These are phyloP conservation scores for Chamaetylas fuelleborni DNA, from an alignment of 2,113 vertebrate species.

Conservation along the genomic window DNA sequence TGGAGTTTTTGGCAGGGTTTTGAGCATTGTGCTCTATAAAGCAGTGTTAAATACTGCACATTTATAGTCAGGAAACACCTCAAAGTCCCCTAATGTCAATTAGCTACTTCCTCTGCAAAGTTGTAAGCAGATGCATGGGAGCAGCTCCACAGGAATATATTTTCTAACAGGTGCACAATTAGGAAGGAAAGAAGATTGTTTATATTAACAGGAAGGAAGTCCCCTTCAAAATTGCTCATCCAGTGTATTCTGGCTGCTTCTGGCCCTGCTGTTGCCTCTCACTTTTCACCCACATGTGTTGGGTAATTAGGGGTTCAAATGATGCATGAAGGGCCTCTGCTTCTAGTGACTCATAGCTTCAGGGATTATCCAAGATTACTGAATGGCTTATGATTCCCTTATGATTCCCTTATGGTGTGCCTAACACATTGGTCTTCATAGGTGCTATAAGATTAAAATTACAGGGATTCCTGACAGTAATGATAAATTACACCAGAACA, in stretches of 20 bases:
- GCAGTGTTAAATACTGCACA: constrained; percentile 22
- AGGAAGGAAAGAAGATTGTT: constrained; percentile 13
- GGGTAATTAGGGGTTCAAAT: constrained; percentile 38
- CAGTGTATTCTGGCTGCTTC: constrained; percentile 6
- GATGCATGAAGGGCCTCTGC: constrained; percentile 28
- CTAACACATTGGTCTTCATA: neutral
- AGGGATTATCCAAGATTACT: constrained; percentile 40
- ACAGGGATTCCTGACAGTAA: neutral
- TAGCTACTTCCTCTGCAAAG: constrained; percentile 55
- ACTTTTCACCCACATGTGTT: constrained; percentile 35
- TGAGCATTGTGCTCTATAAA: constrained; percentile 48
- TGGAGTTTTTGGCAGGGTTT: constrained; percentile 21
- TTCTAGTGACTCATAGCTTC: constrained; percentile 50
- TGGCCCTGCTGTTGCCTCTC: constrained; percentile 23
- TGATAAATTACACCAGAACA: neutral
- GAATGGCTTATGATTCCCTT: neutral
- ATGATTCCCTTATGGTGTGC: neutral
- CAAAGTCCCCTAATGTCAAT: constrained; percentile 50
- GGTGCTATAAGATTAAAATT: neutral
- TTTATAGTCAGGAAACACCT: constrained; percentile 54
- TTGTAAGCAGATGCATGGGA: neutral
- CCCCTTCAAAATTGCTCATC: neutral
- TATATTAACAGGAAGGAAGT: constrained; percentile 32
- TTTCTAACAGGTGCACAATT: constrained; percentile 48
- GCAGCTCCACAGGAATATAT: constrained; percentile 4